Evolutionary conservation across 2,797 vertebrate genomes (phyloP).

Genomic region (Heterohyrax brucei): DNA sequence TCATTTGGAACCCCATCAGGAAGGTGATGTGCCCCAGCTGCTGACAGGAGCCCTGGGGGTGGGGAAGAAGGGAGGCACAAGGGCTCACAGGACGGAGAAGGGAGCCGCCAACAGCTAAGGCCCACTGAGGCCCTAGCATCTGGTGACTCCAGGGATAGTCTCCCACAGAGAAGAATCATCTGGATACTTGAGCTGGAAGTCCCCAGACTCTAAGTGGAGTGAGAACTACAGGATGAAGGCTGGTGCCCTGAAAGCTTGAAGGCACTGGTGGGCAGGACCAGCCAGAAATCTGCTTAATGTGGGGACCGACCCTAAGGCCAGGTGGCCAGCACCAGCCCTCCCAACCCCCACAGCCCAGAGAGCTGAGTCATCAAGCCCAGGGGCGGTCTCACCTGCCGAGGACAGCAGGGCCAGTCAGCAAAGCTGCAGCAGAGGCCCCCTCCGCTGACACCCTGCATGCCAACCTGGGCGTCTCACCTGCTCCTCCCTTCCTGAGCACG

Average conservation of each 20-base stretch:
- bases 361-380: too few relatives aligned
- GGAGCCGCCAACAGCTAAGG: not conserved
- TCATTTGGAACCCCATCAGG: not conserved
- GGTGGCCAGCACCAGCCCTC: not conserved
- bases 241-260: not conserved
- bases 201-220: not conserved
- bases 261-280: not conserved
- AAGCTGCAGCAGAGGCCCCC: not conserved
- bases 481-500: not conserved
- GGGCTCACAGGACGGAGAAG: not conserved
- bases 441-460: not conserved
- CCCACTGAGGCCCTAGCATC: not conserved
- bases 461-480: not conserved
- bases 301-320: not conserved
- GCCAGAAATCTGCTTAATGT: too few relatives aligned
- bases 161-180: not conserved
- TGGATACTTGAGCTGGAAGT: not conserved
- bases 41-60: too few relatives aligned
- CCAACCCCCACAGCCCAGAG: fast-evolving
- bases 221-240: not conserved
- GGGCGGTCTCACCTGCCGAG: not conserved
- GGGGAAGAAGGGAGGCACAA: not conserved
- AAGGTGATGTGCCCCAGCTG: not conserved
- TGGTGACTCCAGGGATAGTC: fast-evolving
- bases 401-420: fast-evolving